These are phyloP conservation scores for Ectropis grisescens DNA, from an alignment of 1,140 invertebrate genomes.

Conservation along the genomic window DNA sequence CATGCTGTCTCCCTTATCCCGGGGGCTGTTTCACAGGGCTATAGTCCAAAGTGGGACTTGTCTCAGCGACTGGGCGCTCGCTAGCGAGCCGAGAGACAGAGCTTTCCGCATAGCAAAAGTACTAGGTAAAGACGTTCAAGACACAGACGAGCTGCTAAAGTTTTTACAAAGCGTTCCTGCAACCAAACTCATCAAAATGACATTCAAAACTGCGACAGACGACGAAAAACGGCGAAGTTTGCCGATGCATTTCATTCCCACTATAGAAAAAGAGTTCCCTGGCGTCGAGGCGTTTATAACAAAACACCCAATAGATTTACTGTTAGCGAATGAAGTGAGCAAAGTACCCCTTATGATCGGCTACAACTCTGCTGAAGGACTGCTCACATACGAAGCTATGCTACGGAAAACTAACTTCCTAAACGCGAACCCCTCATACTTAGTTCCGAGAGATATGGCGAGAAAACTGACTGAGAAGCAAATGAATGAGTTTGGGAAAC, in stretches of 20 bases:
- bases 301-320: constrained; percentile 40
- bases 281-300: constrained; percentile 43
- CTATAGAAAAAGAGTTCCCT: constrained; percentile 55
- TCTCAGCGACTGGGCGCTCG: constrained; percentile 66
- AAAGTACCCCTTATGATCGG: constrained; percentile 76
- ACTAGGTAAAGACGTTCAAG: constrained; percentile 54
- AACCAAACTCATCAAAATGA: constrained; percentile 37
- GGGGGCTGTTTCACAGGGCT: constrained; percentile 68
- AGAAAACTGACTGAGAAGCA: constrained; percentile 21
- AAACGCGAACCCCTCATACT: constrained; percentile 38
- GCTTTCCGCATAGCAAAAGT: constrained; percentile 49
- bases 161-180: constrained; percentile 59
- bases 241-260: constrained; percentile 49
- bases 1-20: constrained; percentile 77
- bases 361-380: constrained; percentile 72
- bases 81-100: constrained; percentile 29
- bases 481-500: constrained; percentile 37
- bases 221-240: constrained; percentile 51
- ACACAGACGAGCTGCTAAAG: constrained; percentile 46
- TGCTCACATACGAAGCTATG: constrained; percentile 39
- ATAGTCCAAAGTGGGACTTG: constrained; percentile 77
- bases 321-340: constrained; percentile 48
- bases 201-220: constrained; percentile 24
- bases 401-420: constrained; percentile 32
- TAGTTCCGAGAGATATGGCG: constrained; percentile 45